Conservation (phyloP, 2,888 invertebrate genomes). For the Brachynemurus nebulosus region DNA sequence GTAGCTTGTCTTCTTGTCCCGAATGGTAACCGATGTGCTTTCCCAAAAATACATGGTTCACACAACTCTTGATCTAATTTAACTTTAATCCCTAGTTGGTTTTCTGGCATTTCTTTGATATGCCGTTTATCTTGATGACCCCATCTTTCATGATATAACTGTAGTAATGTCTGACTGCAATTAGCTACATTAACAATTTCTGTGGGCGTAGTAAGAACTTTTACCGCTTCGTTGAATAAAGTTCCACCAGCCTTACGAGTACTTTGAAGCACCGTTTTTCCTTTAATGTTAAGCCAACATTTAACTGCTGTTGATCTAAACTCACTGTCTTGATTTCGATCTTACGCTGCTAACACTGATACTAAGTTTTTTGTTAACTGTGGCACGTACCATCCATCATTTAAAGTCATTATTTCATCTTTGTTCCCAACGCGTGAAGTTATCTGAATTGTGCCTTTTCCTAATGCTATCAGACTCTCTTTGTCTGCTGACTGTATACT, state of each 20-base stretch:
- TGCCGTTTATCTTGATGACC: not conserved
- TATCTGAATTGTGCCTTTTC: not conserved
- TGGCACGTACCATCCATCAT: not conserved
- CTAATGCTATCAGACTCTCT: not conserved
- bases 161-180: not conserved
- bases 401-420: not conserved
- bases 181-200: not conserved
- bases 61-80: not conserved
- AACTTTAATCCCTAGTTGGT: not conserved
- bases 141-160: not conserved
- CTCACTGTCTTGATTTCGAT: not conserved
- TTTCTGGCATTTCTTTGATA: not conserved
- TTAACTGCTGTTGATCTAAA: not conserved
- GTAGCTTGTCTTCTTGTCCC: not conserved
- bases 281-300: not conserved
- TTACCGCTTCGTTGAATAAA: not conserved
- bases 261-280: not conserved
- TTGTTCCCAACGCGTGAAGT: not conserved
- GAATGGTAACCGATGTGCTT: not conserved
- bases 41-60: too few relatives aligned
- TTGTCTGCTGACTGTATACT: not conserved
- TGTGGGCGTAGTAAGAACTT: not conserved
- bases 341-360: not conserved
- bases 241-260: not conserved
- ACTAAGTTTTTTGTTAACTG: not conserved